Conservation (phyloP, 2,888 invertebrate genomes). For the Tenthredo scrophulariae region DNA sequence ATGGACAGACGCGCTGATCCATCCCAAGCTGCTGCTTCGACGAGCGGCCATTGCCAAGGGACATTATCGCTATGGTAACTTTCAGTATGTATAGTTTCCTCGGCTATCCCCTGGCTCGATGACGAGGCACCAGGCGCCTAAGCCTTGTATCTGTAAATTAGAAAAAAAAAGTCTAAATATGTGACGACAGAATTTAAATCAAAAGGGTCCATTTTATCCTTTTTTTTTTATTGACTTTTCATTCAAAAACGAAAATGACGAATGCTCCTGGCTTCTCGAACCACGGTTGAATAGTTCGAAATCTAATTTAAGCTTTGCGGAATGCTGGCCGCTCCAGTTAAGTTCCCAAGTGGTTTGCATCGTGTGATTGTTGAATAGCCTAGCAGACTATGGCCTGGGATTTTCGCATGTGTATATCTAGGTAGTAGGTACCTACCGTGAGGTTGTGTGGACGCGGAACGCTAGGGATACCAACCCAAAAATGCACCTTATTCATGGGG, state of each 20-base stretch:
- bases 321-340: not conserved
- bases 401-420: not conserved
- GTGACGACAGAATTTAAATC: not conserved
- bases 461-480: too few relatives aligned
- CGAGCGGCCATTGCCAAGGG: constrained; percentile 80
- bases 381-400: not conserved
- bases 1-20: constrained; percentile 70
- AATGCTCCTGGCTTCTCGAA: constrained; percentile 12
- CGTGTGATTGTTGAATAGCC: constrained; percentile 22
- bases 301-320: constrained; percentile 37
- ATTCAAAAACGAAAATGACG: not conserved
- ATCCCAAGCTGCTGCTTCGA: constrained; percentile 85
- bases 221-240: not conserved
- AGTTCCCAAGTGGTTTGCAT: constrained; percentile 32
- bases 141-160: constrained; percentile 11
- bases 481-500: too few relatives aligned
- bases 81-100: not conserved
- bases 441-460: too few relatives aligned
- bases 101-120: not conserved
- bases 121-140: not conserved
- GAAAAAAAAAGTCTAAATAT: not conserved
- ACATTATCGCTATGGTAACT: constrained; percentile 35
- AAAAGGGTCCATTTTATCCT: not conserved
- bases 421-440: not conserved
- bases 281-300: not conserved